A percentile compares a stretch with the other conserved stretches of the same genome.
These are phyloP conservation scores for Drosophila meridionalis DNA, from an alignment of 2,888 invertebrate genomes.

Conservation along the genomic window DNA sequence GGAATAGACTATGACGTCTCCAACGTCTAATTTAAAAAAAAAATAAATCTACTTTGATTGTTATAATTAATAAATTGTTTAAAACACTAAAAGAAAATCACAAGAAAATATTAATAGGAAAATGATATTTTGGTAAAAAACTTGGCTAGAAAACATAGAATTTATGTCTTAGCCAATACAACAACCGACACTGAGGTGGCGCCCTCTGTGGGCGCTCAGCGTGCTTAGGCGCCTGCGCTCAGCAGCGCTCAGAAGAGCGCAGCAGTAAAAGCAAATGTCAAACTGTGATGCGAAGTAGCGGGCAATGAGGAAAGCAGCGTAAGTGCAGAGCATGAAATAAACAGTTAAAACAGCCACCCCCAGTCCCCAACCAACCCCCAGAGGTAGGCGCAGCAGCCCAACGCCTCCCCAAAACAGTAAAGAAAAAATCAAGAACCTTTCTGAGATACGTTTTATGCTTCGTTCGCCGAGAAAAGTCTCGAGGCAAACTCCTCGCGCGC, in stretches of 20 bases:
- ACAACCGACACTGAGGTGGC: neutral
- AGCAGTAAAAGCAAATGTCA: conserved; percentile 61
- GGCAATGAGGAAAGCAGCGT: conserved; percentile 32
- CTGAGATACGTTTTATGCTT: conserved; percentile 7
- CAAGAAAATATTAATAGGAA: too few relatives aligned
- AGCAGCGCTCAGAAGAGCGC: neutral
- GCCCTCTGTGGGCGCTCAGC: conserved; percentile 36
- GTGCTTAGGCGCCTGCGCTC: conserved; percentile 29
- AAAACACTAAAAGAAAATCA: neutral
- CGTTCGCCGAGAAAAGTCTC: conserved; percentile 5
- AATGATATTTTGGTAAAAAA: conserved; percentile 6
- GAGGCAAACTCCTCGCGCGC: neutral
- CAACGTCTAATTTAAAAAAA: too few relatives aligned
- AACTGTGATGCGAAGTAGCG: conserved; percentile 60
- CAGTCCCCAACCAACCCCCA: conserved; percentile 21
- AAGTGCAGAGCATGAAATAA: conserved; percentile 57
- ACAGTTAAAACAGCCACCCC: conserved; percentile 64
- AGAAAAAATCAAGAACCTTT: conserved; percentile 1
- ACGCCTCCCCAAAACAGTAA: conserved; percentile 1
- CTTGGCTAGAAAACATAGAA: neutral
- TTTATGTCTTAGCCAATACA: conserved; percentile 1
- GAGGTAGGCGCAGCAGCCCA: neutral
- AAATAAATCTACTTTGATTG: too few relatives aligned
- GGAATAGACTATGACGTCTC: too few relatives aligned
- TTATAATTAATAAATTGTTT: too few relatives aligned